Percentiles rank a stretch among this genome's conserved stretches.
Evolutionary conservation across 2,113 vertebrate species (phyloP).

Genomic region (Oreochromis aureus): DNA sequence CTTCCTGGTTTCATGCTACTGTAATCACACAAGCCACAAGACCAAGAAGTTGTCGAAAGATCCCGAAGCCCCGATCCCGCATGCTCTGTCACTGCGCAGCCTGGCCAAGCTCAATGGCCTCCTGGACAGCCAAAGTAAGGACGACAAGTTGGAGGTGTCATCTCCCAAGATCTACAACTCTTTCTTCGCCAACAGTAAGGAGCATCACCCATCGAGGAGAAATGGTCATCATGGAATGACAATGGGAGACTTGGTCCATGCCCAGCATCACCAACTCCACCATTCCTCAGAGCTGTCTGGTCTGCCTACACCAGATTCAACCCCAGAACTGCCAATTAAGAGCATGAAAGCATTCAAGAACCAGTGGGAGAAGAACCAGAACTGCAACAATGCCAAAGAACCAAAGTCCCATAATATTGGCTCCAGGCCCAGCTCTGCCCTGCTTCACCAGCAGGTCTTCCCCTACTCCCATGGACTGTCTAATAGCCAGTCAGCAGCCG

Average conservation of each 20-base stretch:
- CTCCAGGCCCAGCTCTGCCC: conserved; percentile 64
- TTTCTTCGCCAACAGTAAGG: conserved; percentile 76
- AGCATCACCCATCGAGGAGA: conserved; percentile 61
- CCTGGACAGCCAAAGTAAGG: conserved; percentile 77
- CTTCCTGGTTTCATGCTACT: conserved; percentile 86
- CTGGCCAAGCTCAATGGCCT: conserved; percentile 83
- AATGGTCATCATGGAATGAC: conserved; percentile 60
- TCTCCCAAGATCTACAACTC: conserved; percentile 82
- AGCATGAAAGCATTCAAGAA: conserved; percentile 80
- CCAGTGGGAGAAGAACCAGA: conserved; percentile 89
- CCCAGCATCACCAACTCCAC: conserved; percentile 70
- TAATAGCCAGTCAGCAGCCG: conserved; percentile 61
- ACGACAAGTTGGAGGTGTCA: conserved; percentile 72
- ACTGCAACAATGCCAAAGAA: conserved; percentile 83
- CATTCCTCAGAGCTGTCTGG: conserved; percentile 81
- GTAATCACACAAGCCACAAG: conserved; percentile 77
- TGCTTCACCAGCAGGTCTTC: conserved; percentile 71
- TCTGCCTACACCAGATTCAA: conserved; percentile 86
- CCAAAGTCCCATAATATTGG: conserved; percentile 61
- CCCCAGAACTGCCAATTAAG: conserved; percentile 85
- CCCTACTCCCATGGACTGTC: conserved; percentile 69
- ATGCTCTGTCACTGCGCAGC: conserved; percentile 83
- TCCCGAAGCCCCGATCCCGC: conserved; percentile 78
- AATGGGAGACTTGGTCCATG: conserved; percentile 70
- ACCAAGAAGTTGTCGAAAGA: conserved; percentile 77